Evolutionary conservation across 2,797 vertebrate species (phyloP).

Genomic region (Enteromius trimaculatus): DNA sequence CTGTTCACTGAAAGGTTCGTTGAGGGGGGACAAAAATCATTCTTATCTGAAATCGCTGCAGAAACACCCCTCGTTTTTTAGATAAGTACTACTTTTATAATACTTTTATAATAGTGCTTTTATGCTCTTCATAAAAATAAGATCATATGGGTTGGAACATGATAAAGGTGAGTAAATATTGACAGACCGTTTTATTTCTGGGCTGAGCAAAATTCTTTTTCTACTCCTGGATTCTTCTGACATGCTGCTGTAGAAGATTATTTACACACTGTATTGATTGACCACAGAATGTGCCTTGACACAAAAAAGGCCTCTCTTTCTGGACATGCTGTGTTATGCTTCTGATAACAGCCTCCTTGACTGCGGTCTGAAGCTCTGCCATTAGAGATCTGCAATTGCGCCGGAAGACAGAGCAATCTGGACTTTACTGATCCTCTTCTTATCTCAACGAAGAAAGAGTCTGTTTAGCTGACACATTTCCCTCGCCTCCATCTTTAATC

Average conservation of each 20-base stretch:
- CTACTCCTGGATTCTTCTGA: background rate
- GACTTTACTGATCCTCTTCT: conserved; percentile 35
- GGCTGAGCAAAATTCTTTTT: background rate
- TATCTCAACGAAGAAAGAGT: conserved; percentile 57
- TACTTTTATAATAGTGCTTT: background rate
- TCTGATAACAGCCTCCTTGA: conserved; percentile 20
- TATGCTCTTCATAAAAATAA: background rate
- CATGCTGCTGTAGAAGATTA: background rate
- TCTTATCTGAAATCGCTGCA: background rate
- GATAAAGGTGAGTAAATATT: background rate
- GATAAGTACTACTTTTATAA: background rate
- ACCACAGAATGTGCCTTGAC: conserved; percentile 14
- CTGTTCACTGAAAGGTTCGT: background rate
- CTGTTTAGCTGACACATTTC: conserved; percentile 37
- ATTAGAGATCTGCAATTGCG: conserved; percentile 46
- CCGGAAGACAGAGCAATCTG: conserved; percentile 23
- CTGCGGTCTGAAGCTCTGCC: background rate
- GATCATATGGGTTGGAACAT: background rate
- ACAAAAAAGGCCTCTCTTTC: background rate
- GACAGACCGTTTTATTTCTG: background rate
- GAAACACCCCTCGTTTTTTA: background rate
- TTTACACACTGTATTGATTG: conserved; percentile 28
- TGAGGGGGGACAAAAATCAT: background rate
- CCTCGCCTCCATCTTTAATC: conserved; percentile 22
- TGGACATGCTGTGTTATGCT: background rate